Base-by-base conservation (phyloP, 2,113 vertebrate genomes). In the Festucalex cinctus region DNA sequence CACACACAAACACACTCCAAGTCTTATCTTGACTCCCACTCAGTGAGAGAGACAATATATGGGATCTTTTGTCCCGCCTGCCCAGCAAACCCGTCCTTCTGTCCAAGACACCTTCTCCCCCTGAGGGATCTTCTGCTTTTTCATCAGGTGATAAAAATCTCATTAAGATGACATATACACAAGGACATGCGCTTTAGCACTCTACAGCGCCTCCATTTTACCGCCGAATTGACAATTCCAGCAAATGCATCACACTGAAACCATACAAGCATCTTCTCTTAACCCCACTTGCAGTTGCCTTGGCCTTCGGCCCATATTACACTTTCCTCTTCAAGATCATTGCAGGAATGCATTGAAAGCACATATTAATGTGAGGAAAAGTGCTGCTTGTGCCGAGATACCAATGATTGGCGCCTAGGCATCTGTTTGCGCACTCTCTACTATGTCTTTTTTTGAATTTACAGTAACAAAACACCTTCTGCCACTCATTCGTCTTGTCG, bases 71-170 rank as follows among this genome's bases (percentile, higher is more conserved):
- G 35, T 59, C 19, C 26, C 32, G 9, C n/a, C 51, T 20, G 49
- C 64, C 24, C 66, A 12, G 5, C 22, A 32, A 37, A 71, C 73
- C 36, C 22, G 19, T 70, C 71, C 32, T 68, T 64, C 59, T 76
- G 51, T 58, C 71, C 62, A 35, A 51, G 57, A 36, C 70, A 53
- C 66, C 37, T 28, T 64, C 54, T 56, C 59, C 59, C 14, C 35
- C 13, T 44, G n/a, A 65, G 69, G 36, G 24, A 78, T 37, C 53
- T 20, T 48, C 41, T 49, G 62, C 17, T 67, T 32, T 74, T 80
- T 78, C 63, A 75, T 46, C 71, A 69, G 71, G 75, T 49, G 69
- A 80, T 82, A 78, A 74, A 83, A 78, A 82, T 80, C 75, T 73
- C 69, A 71, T 82, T 69, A 73, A 71, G 76, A 49, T 51, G 79